Evolutionary conservation across 2,113 vertebrate species (phyloP).

Genomic region (Hymenochirus boettgeri): DNA sequence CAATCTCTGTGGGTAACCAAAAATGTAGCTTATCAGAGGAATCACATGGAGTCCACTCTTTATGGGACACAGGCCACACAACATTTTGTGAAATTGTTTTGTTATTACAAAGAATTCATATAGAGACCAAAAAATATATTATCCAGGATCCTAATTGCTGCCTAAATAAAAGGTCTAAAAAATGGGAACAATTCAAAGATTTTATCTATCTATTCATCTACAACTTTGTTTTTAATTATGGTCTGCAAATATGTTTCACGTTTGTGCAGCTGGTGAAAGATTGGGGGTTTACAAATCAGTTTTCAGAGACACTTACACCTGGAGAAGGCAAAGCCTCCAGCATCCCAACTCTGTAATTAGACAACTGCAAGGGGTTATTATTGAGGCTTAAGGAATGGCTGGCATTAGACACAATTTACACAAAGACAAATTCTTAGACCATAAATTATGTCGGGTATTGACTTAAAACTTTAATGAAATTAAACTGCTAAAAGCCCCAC

Average conservation of each 20-base stretch:
- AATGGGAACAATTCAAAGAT: too few relatives aligned
- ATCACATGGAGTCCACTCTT: too few relatives aligned
- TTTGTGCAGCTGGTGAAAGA: constrained; percentile 17
- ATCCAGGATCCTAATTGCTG: too few relatives aligned
- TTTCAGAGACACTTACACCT: constrained; percentile 27
- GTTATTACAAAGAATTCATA: too few relatives aligned
- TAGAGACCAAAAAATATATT: too few relatives aligned
- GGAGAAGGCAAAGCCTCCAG: constrained; percentile 27
- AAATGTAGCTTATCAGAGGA: too few relatives aligned
- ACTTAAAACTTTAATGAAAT: constrained; percentile 35
- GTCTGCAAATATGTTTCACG: background rate
- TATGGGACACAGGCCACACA: too few relatives aligned
- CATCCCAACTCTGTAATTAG: constrained; percentile 29
- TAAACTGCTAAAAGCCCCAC: constrained; percentile 34
- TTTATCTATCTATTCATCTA: too few relatives aligned
- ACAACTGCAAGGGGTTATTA: constrained; percentile 36
- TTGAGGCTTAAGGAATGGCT: constrained; percentile 26
- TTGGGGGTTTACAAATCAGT: constrained; percentile 22
- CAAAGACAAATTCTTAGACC: constrained; percentile 34
- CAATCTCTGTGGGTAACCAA: too few relatives aligned
- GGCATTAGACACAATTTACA: constrained; percentile 40
- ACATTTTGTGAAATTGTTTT: too few relatives aligned
- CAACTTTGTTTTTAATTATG: too few relatives aligned
- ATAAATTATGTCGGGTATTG: constrained; percentile 35
- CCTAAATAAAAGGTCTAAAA: too few relatives aligned